Evolutionary conservation across 2,797 vertebrate genomes (phyloP), one percentile per base, ranked within the genome.

Genomic region (Rhinoraja longicauda): DNA sequence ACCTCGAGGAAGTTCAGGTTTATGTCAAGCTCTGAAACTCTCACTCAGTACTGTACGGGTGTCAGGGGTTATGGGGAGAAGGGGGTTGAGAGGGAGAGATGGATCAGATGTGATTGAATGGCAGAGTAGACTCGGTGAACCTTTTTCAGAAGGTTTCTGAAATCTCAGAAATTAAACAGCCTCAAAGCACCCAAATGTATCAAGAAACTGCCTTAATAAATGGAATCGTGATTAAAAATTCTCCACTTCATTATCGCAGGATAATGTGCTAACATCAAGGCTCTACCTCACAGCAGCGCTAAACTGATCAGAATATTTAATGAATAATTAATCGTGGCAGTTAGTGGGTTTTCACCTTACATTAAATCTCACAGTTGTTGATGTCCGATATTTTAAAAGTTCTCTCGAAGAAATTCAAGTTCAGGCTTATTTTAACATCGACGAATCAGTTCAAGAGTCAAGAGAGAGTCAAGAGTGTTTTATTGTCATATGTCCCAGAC

Each of bases 141-240:
- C 26, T 53, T 75, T 36, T 29, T 75, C 36, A 75, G 90, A 10
- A 53, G 39, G 19, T 24, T 64, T 53, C 45, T 4, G 45, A 53
- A 53, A 53, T 4, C 45, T 45, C 45, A 45, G 4, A 75, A 75
- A 29, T 75, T 75, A 92, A 92, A 92, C 64, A 3, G 12, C 17
- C 45, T 57, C 24, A 29, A 29, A n/a, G 67, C 29, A 75, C 70
- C 90, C 39, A 53, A 29, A 72, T 70, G 36, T 32, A 45, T 90
- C 88, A 90, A 36, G 67, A 72, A 32, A 45, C 64, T 67, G 29
- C 67, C 75, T 24, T 92, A 70, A 92, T 70, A 92, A 92, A 92
- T 92, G 90, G 90, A 72, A 92, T 92, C 90, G 70, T 75, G 90
- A 92, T 92, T 75, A 75, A 92, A 92, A 92, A 92, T 92, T 92